Evolutionary conservation across 2,888 invertebrate species (phyloP), one percentile per base, ranked within the genome.

Genomic region (Ormyrus rosae): DNA sequence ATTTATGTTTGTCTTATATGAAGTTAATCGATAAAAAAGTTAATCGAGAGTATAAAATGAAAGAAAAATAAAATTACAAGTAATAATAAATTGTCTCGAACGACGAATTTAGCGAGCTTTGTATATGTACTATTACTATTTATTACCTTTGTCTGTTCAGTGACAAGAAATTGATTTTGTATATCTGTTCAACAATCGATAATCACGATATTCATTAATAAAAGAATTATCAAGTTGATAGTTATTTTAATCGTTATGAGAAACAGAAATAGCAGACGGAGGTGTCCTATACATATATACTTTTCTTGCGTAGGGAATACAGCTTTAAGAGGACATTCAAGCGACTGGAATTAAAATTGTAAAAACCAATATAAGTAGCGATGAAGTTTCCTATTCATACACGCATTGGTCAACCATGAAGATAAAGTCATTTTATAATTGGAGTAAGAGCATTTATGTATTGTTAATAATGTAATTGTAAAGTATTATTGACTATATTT

Each of bases 1-100:
- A 87, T 88, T 88, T 88, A 88, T 89, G 87, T 88, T 88, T 88
- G 86, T 87, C 86, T 88, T 86, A 87, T 82, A 85, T 34, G 60
- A 56, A 67, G 4, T 34, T 34, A 63, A 70, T 83, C 79, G 75
- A 83, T 19, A 19, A 34, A 85, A 86, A 86, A 84, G 19, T 80
- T 77, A 63, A 70, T 83, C 79, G 75, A 83, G 82, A 85, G 61
- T 80, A 76, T 70, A 64, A 78, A 67, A 61, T 13, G 46, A 80
- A 78, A 65, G 63, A 78, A 78, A 19, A 72, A 63, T 67, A 78
- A 60, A 70, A 72, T 64, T 63, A 73, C n/a, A 48, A 74, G 61
- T 73, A 65, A 77, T 73, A 61, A 81, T 78, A 81, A 85, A 78
- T 81, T 87, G 84, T 86, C 84, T 87, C 85, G 84, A 86, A 86